phyloP scores from a whole-genome alignment of 2,113 vertebrate genomes.

The Hyperopisus bebe region DNA sequence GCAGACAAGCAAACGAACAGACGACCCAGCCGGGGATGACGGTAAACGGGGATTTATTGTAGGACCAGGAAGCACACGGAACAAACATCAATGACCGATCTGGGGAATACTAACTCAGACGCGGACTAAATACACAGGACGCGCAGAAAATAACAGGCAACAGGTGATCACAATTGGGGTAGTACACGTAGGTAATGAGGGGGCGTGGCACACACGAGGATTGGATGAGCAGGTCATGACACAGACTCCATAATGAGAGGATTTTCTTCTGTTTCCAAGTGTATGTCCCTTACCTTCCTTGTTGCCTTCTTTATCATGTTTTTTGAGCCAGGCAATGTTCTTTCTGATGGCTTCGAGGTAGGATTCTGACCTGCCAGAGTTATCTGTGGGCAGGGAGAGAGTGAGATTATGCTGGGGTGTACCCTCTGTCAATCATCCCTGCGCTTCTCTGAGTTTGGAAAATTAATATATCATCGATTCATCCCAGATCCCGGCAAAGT shows the following conservation, averaged over 20 bases:
- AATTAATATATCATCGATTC: conserved; percentile 5
- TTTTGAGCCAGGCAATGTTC: conserved; percentile 97
- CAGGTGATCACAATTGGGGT: too few species aligned
- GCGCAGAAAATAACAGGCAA: too few species aligned
- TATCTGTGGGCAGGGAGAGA: conserved; percentile 39
- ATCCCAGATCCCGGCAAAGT: not conserved
- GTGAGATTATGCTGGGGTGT: not conserved
- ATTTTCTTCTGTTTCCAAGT: not conserved
- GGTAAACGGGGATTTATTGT: too few species aligned
- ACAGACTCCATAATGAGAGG: not conserved
- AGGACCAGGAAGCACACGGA: too few species aligned
- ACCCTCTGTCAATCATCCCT: not conserved
- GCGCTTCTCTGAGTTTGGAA: conserved; percentile 1
- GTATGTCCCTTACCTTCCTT: conserved; percentile 73
- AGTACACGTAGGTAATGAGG: too few species aligned
- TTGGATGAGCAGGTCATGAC: too few species aligned
- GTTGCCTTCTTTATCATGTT: conserved; percentile 82
- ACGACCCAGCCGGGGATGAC: too few species aligned
- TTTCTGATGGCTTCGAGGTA: conserved; percentile 97
- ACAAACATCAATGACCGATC: too few species aligned
- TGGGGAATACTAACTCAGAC: too few species aligned
- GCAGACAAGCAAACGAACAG: too few species aligned
- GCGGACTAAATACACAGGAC: too few species aligned
- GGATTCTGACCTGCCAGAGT: conserved; percentile 73
- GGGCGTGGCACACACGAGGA: too few species aligned